Evolutionary conservation across 2,888 invertebrate species (phyloP).

Genomic region (Bombyx huttoni): DNA sequence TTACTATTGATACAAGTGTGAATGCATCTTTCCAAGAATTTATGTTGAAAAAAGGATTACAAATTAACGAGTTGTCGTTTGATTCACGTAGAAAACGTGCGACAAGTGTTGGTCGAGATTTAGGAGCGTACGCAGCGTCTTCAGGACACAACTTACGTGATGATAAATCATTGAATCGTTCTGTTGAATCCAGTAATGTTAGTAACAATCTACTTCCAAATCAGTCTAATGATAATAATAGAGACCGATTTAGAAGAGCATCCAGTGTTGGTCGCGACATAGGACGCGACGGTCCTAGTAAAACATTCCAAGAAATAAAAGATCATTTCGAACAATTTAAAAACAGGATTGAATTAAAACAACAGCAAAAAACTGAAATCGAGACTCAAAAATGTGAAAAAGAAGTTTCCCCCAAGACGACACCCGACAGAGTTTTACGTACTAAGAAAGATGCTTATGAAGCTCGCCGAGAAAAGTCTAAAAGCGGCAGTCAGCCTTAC

Average conservation of each 20-base stretch:
- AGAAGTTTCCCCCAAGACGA: not conserved
- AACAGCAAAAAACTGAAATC: not conserved
- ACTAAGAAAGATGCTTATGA: not conserved
- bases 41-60: conserved; percentile 20
- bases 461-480: conserved; percentile 1
- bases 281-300: conserved; percentile 9
- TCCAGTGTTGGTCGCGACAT: conserved; percentile 46
- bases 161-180: not conserved
- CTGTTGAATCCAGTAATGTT: not conserved
- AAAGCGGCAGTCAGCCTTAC: conserved; percentile 16
- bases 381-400: not conserved
- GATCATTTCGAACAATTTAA: conserved; percentile 43
- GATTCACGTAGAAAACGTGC: conserved; percentile 43
- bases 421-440: conserved; percentile 5
- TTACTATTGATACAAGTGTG: conserved; percentile 52
- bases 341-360: conserved; percentile 10
- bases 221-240: not conserved
- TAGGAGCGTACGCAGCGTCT: conserved; percentile 3
- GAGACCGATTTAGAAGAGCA: conserved; percentile 31
- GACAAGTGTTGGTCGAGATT: conserved; percentile 48
- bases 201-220: not conserved
- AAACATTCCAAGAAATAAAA: conserved; percentile 45
- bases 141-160: not conserved
- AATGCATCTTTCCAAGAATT: conserved; percentile 44
- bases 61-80: conserved; percentile 24